Conservation (phyloP, 2,888 invertebrate genomes). For the Oligia fasciuncula region DNA sequence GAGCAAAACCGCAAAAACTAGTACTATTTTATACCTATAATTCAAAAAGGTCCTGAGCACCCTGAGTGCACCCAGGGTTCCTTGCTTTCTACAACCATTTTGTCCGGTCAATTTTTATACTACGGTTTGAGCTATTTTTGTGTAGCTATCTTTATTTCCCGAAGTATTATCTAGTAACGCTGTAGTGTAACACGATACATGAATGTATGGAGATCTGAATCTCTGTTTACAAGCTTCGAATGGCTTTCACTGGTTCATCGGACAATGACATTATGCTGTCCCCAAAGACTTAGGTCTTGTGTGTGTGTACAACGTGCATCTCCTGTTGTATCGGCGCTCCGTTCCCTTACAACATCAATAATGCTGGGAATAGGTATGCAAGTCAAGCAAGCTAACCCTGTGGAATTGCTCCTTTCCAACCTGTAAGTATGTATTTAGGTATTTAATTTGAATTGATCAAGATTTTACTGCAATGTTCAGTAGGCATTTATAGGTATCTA, state of each 20-base stretch:
- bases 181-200: not conserved
- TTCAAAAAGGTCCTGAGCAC: not conserved
- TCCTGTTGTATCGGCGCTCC: not conserved
- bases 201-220: not conserved
- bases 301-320: not conserved
- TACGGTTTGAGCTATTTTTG: not conserved
- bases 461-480: not conserved
- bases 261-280: conserved; percentile 6
- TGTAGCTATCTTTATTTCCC: not conserved
- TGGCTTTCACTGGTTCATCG: conserved; percentile 10
- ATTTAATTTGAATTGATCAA: not conserved
- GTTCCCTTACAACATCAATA: not conserved
- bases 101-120: not conserved
- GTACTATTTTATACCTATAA: not conserved
- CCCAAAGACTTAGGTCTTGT: not conserved
- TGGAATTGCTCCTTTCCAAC: not conserved
- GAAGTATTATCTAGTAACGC: too few relatives aligned
- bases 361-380: conserved; percentile 8
- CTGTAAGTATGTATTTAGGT: too few relatives aligned
- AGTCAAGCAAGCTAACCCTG: not conserved
- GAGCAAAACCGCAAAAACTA: not conserved
- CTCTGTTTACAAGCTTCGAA: not conserved
- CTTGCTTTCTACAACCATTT: not conserved
- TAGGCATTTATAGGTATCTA: not conserved
- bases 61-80: not conserved